Base-by-base conservation (phyloP, 2,113 vertebrate species). In the Tricholaema leucomelas region DNA sequence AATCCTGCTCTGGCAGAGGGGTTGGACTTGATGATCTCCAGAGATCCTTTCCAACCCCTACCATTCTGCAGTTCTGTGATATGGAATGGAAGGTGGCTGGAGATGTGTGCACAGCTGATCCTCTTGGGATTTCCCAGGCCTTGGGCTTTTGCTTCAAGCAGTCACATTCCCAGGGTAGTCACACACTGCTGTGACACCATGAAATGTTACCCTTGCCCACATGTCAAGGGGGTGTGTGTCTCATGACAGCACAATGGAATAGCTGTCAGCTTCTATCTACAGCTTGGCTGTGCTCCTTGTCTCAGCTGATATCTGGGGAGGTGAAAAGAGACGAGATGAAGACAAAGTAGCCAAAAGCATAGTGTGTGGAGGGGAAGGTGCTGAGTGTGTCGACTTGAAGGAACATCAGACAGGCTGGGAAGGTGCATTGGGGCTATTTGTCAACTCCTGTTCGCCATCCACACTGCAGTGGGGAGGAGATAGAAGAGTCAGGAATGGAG, bases 71-170 rank as follows among this genome's bases (percentile, higher is more conserved):
- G 25, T 50, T 50, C 23, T 25, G 4, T 50, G 48, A 50, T 23
- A 25, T 50, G 48, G 48, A 50, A 50, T 50, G 3, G 46, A 54
- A 48, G 54, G 77, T n/a, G 50, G 3, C 67, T 75, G 70, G 24
- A 48, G 42, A 25, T 14, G 7, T 1, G 5, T 23, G 12, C 0
- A 0, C 10, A 13, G 11, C 10, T 50, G n/a, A 16, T 65, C 15
- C 48, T 81, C 61, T 5, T 46, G 63, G 30, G 46, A 63, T 65
- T 81, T 72, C 25, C 58, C 44, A 27, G 11, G 21, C 28, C 25
- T 15, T 50, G 40, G 40, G 38, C 21, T 81, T 83, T n/a, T 50
- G 8, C 50, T 35, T 71, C 0, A 1, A 60, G 50, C 36, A 59
- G 0, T 30, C 1, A 1, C 1, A 0, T 87, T 69, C 38, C 60